These are phyloP conservation scores for Nothoprocta pentlandii DNA, from an alignment of 2,113 vertebrate species.

Conservation along the genomic window DNA sequence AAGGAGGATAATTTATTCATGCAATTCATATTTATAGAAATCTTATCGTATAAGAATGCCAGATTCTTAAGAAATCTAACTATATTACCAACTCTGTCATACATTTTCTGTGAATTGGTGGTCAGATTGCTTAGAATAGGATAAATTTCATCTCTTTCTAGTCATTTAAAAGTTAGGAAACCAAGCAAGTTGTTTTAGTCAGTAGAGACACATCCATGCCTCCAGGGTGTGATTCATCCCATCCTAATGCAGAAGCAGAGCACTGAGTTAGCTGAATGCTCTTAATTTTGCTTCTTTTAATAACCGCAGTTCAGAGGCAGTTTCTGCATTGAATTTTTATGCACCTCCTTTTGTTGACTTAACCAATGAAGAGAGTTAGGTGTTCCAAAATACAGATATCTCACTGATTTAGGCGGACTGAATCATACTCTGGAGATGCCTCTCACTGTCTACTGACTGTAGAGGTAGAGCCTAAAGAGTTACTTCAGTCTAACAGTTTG, in stretches of 20 bases:
- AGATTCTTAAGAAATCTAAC: not conserved
- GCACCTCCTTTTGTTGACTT: constrained; percentile 11
- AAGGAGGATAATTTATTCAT: not conserved
- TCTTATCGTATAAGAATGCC: not conserved
- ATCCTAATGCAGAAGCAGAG: not conserved
- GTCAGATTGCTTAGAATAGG: not conserved
- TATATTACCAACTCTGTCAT: not conserved
- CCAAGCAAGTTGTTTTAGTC: not conserved
- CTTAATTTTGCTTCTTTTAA: constrained; percentile 48
- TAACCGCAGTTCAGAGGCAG: constrained; percentile 25
- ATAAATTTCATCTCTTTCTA: not conserved
- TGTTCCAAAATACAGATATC: not conserved
- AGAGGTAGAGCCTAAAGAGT: not conserved
- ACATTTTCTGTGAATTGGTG: not conserved
- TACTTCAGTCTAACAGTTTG: not conserved
- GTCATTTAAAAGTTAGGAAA: not conserved
- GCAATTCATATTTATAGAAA: not conserved
- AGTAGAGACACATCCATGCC: constrained; percentile 1
- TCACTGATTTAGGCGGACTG: not conserved
- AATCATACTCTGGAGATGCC: not conserved
- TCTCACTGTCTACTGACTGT: not conserved
- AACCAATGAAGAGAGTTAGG: not conserved
- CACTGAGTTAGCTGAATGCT: not conserved
- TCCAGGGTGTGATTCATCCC: constrained; percentile 23
- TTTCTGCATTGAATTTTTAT: not conserved